Conservation (phyloP, 2,113 vertebrate genomes). For the Nothobranchius furzeri region DNA sequence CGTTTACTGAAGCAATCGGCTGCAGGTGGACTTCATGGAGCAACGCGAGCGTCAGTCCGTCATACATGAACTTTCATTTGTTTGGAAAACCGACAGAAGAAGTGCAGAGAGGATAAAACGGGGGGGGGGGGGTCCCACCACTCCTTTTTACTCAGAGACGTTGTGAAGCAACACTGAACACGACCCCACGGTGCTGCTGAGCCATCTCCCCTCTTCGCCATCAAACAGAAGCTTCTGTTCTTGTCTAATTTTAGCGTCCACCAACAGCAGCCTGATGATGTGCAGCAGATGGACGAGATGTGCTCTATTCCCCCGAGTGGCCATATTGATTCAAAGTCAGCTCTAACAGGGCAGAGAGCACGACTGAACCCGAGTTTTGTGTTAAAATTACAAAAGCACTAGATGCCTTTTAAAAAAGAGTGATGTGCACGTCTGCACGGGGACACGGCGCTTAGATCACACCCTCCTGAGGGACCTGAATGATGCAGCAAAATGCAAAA, state of each 20-base stretch:
- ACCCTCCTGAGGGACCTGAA: constrained; percentile 12
- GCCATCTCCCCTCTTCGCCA: constrained; percentile 22
- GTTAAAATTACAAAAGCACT: constrained; percentile 4
- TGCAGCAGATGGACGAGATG: constrained; percentile 62
- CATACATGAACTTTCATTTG: background rate
- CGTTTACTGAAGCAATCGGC: constrained; percentile 43
- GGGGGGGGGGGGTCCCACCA: background rate
- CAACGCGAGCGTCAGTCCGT: constrained; percentile 5
- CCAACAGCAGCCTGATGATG: constrained; percentile 59
- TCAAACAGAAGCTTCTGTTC: constrained; percentile 35
- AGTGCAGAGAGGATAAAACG: background rate
- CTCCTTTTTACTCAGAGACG: constrained; percentile 7
- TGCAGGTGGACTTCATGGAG: background rate
- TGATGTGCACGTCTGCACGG: background rate
- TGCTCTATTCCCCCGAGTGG: constrained; percentile 41
- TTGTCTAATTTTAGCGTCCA: constrained; percentile 65
- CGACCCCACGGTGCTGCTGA: constrained; percentile 9
- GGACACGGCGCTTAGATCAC: constrained; percentile 12
- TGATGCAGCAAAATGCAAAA: constrained; percentile 58
- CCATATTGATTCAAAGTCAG: constrained; percentile 64
- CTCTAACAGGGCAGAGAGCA: constrained; percentile 19
- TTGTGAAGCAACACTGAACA: background rate
- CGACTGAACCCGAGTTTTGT: constrained; percentile 12
- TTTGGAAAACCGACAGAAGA: constrained; percentile 8
- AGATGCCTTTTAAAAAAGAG: constrained; percentile 21